Evolutionary conservation across 2,113 vertebrate species (phyloP).

Genomic region (Psettodes erumei): DNA sequence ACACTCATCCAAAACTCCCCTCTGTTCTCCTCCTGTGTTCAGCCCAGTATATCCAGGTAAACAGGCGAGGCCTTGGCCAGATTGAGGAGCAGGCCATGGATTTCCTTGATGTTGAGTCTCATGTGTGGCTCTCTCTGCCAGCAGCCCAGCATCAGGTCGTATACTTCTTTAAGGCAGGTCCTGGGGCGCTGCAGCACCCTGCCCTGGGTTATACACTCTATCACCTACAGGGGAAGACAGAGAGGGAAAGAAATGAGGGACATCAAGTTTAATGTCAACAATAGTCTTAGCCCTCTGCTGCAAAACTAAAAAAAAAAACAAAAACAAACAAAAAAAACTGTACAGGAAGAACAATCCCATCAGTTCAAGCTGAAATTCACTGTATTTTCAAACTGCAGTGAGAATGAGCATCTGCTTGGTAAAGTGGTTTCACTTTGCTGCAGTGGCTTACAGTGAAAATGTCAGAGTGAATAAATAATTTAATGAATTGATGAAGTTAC

Average conservation of each 20-base stretch:
- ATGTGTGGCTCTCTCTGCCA: conserved; percentile 98
- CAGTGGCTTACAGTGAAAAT: conserved; percentile 38
- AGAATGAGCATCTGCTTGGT: conserved; percentile 21
- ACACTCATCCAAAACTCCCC: conserved; percentile 31
- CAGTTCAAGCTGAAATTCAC: conserved; percentile 10
- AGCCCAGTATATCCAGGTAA: conserved; percentile 99
- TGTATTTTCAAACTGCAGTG: conserved; percentile 15
- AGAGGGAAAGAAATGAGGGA: background rate
- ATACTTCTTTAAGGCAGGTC: conserved; percentile 97
- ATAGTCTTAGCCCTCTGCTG: background rate
- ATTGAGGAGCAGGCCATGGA: conserved; percentile 95
- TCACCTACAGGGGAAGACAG: conserved; percentile 84
- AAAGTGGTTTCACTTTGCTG: conserved; percentile 22
- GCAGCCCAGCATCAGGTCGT: conserved; percentile 98
- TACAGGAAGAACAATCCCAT: background rate
- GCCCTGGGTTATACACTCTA: conserved; percentile 99
- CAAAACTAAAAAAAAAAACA: background rate
- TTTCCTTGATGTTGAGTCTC: conserved; percentile 98
- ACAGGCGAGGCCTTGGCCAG: conserved; percentile 98
- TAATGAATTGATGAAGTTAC: conserved; percentile 34
- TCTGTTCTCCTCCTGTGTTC: conserved; percentile 56
- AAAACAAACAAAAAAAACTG: conserved; percentile 2
- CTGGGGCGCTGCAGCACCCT: conserved; percentile 96
- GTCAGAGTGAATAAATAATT: conserved; percentile 56
- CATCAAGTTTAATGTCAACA: background rate